phyloP scores from a whole-genome alignment of 2,888 invertebrate genomes.

The Eudemis profundana region DNA sequence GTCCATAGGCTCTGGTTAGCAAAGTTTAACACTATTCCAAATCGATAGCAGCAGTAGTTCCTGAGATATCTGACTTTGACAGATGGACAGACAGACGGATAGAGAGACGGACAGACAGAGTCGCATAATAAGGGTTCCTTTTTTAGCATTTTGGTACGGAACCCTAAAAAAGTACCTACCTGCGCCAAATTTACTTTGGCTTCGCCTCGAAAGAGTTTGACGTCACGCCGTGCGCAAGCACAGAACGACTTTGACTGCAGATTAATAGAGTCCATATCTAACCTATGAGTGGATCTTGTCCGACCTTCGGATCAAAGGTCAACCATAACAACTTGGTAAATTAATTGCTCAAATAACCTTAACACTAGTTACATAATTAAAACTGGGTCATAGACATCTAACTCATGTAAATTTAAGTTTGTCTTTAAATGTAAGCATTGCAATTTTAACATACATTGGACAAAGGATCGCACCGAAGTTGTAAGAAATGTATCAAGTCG shows the following conservation, averaged over 20 bases:
- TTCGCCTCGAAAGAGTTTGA: no score
- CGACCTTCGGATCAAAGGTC: slow-evolving; percentile 7
- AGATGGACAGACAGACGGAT: no score
- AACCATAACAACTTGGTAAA: neutral
- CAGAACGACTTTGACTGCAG: neutral
- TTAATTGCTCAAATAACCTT: neutral
- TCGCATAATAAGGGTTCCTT: no score
- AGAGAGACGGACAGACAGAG: no score
- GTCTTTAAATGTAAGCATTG: neutral
- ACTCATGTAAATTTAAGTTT: neutral
- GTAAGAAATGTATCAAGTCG: neutral
- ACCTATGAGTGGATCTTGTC: neutral
- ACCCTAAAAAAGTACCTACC: no score
- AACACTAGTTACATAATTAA: neutral
- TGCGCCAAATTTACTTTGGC: no score
- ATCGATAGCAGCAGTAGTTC: no score
- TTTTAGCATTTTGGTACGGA: no score
- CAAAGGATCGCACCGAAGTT: neutral
- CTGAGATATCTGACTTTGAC: no score
- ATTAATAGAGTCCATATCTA: neutral
- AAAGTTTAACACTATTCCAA: no score
- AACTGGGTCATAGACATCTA: neutral
- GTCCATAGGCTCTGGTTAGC: no score
- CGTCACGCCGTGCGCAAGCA: no score
- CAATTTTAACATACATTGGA: neutral